phyloP scores from a whole-genome alignment of 2,888 invertebrate genomes.

The Xylota sylvarum region DNA sequence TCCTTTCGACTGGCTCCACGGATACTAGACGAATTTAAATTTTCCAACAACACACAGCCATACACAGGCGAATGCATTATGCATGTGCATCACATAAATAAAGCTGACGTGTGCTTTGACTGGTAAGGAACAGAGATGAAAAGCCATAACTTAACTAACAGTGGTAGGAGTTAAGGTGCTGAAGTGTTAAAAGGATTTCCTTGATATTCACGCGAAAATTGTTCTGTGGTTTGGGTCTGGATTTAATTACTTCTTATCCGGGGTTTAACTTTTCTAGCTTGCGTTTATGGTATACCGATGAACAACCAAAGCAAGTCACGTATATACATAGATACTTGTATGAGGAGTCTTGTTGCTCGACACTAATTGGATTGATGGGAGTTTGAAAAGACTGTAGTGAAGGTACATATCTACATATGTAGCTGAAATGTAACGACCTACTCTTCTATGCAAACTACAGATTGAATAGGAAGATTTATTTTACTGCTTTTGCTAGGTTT shows the following conservation, averaged over 20 bases:
- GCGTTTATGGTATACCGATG: neutral
- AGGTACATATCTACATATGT: no score
- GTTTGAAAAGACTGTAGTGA: neutral
- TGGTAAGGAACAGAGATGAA: slow-evolving; percentile 13
- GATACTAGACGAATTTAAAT: slow-evolving; percentile 66
- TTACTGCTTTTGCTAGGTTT: no score
- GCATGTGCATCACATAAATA: slow-evolving; percentile 52
- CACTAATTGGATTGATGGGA: neutral
- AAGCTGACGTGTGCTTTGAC: slow-evolving; percentile 28
- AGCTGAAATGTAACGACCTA: no score
- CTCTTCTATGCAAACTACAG: no score
- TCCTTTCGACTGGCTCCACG: slow-evolving; percentile 47
- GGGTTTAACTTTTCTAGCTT: neutral
- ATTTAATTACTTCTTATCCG: slow-evolving; percentile 28
- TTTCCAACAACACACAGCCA: slow-evolving; percentile 15
- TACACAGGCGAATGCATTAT: slow-evolving; percentile 39
- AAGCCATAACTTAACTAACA: neutral
- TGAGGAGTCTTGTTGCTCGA: neutral
- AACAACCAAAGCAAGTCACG: neutral
- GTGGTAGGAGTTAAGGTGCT: neutral
- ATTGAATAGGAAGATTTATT: no score
- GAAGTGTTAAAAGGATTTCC: slow-evolving; percentile 1
- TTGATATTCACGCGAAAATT: slow-evolving; percentile 1
- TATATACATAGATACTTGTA: neutral
- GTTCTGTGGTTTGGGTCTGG: neutral